Conservation (phyloP, 2,113 vertebrate species). For the Amazona guildingii region DNA sequence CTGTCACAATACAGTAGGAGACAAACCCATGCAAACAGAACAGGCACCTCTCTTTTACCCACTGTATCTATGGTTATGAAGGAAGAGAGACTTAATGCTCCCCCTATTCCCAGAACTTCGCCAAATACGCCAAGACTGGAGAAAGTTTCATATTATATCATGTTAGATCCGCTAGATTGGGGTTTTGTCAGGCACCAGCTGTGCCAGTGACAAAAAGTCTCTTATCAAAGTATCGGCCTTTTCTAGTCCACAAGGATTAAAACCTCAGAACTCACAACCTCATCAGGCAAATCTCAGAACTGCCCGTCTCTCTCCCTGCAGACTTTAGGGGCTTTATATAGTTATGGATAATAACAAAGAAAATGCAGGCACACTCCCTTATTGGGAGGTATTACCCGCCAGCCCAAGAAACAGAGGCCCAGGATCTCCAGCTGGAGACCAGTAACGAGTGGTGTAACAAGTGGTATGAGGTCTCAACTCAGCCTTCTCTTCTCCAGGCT, state of each 20-base stretch:
- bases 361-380: rapidly evolving
- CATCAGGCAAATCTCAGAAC: background rate
- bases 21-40: background rate
- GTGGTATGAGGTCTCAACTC: no score
- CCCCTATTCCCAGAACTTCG: background rate
- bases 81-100: background rate
- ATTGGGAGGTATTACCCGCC: background rate
- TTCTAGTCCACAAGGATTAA: background rate
- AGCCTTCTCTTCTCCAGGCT: no score
- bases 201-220: background rate
- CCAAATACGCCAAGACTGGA: background rate
- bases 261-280: no score
- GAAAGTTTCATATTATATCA: background rate
- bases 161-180: background rate
- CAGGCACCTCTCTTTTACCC: background rate
- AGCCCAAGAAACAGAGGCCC: background rate
- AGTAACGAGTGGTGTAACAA: no score
- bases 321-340: background rate
- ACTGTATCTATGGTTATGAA: background rate
- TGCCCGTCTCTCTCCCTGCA: background rate
- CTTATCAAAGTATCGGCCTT: background rate
- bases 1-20: background rate
- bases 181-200: background rate
- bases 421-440: background rate
- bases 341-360: background rate